These are phyloP conservation scores for Petroica traversi DNA, from an alignment of 2,113 vertebrate species.

Conservation along the genomic window DNA sequence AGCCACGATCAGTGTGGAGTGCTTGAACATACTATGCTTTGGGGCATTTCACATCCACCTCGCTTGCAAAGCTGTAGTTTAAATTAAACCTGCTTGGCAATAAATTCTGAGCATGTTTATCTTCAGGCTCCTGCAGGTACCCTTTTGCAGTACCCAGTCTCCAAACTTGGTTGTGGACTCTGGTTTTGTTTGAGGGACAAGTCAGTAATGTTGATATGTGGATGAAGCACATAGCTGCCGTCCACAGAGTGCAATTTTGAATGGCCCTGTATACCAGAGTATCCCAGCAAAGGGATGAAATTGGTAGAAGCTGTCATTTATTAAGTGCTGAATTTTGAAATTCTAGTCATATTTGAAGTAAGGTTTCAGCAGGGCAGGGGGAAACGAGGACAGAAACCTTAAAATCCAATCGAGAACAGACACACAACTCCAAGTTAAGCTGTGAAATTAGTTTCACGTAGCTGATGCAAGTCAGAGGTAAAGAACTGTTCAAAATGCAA, in stretches of 20 bases:
- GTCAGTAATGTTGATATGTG: neutral
- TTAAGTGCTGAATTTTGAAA: neutral
- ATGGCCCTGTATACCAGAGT: neutral
- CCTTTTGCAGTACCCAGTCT: neutral
- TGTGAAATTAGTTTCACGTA: accelerated
- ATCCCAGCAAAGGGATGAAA: neutral
- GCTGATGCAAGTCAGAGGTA: neutral
- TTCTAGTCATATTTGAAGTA: neutral
- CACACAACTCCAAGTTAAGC: neutral
- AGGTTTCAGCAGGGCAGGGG: neutral
- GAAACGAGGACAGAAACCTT: neutral
- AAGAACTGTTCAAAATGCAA: neutral
- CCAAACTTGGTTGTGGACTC: neutral
- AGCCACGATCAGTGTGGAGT: neutral
- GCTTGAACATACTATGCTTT: neutral
- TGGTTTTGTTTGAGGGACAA: neutral
- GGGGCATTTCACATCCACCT: neutral
- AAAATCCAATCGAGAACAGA: neutral
- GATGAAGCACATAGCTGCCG: neutral
- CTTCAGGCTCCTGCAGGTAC: neutral
- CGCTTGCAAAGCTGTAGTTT: neutral
- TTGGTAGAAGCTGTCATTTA: neutral
- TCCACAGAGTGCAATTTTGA: neutral
- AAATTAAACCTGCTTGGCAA: neutral
- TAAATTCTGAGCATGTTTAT: neutral